Conservation (phyloP, 2,888 invertebrate species). For the Hirtodrosophila alboralis region DNA sequence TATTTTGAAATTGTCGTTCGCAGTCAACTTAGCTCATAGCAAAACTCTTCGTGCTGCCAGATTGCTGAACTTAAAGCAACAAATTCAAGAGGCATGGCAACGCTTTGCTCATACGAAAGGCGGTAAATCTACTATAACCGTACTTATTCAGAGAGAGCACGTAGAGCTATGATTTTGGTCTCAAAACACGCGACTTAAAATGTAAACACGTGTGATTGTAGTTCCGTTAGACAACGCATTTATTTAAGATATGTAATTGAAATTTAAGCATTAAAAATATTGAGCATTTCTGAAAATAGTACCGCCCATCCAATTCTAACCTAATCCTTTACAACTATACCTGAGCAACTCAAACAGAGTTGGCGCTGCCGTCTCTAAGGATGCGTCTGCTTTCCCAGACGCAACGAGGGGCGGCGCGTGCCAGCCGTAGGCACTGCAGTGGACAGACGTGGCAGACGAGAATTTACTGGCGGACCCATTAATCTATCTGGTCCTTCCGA, state of each 20-base stretch:
- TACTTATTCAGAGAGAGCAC: too few species aligned
- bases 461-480: constrained; percentile 83
- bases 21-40: constrained; percentile 1
- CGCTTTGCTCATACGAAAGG: neutral
- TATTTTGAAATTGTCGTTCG: neutral
- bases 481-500: constrained; percentile 78
- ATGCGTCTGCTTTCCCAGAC: constrained; percentile 59
- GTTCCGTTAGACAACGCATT: constrained; percentile 22
- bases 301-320: constrained; percentile 19
- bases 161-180: too few species aligned
- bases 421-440: constrained; percentile 35
- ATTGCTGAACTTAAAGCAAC: neutral
- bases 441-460: constrained; percentile 80
- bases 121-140: neutral
- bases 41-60: constrained; percentile 26
- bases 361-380: constrained; percentile 43
- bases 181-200: too few species aligned
- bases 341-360: constrained; percentile 59
- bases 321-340: constrained; percentile 50
- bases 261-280: constrained; percentile 17
- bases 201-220: too few species aligned
- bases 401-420: constrained; percentile 61
- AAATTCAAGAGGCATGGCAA: neutral
- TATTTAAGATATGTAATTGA: constrained; percentile 35
- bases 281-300: constrained; percentile 25